Base-by-base conservation (phyloP, 2,797 vertebrate species). In the Molossus alvarezi region DNA sequence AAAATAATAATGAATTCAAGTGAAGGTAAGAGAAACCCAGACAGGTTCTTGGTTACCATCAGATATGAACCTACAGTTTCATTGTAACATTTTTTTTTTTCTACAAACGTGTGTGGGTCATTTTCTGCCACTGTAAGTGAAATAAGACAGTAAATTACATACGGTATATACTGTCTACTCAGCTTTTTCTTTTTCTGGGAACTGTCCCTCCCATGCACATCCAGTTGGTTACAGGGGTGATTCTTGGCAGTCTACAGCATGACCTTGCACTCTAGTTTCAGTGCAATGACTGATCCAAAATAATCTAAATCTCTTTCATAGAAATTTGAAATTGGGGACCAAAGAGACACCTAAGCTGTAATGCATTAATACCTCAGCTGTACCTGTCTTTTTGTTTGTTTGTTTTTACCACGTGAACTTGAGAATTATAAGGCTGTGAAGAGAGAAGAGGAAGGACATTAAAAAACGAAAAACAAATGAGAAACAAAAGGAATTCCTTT, bases 81-180 rank as follows among this genome's bases (percentile, higher is more conserved):
- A 95, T 83, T 83, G 94, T 67, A 65, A 51, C 20, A n/a, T 75
- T 91, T 76, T 72, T 48, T 11, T 29, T 87, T 90, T 67, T 67
- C 81, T 89, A 12, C 10, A 57, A 60, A 57, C 11, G 0, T 51
- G 1, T 15, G 3, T 64, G 15, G 53, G 5, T 27, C 81, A 45
- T 82, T 95, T 94, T 80, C 33, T 57, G 9, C 12, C 17, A 12
- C 17, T n/a, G 11, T 55, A 77, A 73, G 48, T 14, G 53, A 73
- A 93, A 8, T 21, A 17, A 88, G 25, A 4, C 3, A 53, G 25
- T 4, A 14, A 18, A 23, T 21, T 29, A 7, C 1, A 25, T 33
- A 64, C 1, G 1, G 15, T 37, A 27, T 9, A 4, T 25, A 37
- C 6, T 71, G 25, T 75, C 29, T 58, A 1, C 27, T 27, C 21